Conservation (phyloP, 2,888 invertebrate genomes). For the Cataglyphis cursor region DNA sequence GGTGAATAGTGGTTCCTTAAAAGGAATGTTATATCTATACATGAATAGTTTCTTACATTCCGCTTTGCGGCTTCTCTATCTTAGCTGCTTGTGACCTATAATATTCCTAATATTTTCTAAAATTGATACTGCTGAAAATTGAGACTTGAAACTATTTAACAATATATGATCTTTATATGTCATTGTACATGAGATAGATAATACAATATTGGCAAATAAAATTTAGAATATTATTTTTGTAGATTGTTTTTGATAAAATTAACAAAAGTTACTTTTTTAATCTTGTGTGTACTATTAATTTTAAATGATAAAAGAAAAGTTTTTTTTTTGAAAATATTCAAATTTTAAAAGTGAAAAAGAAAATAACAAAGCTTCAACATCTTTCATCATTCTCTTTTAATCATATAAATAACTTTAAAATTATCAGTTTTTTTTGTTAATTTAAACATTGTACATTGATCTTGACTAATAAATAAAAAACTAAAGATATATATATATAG, state of each 20-base stretch:
- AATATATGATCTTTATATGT: not conserved
- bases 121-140: not conserved
- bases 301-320: not conserved
- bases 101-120: not conserved
- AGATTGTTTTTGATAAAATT: not conserved
- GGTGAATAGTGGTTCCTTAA: conserved; percentile 42
- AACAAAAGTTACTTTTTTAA: not conserved
- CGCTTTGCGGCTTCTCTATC: not conserved
- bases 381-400: not conserved
- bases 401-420: not conserved
- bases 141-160: not conserved
- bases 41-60: conserved; percentile 6
- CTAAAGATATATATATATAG: not conserved
- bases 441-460: not conserved
- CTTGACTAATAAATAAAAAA: not conserved
- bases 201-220: not conserved
- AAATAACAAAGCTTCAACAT: not conserved
- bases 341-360: not conserved
- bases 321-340: not conserved
- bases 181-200: not conserved
- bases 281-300: not conserved
- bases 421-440: conserved; percentile 4
- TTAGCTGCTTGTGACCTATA: not conserved
- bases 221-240: not conserved
- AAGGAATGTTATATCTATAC: conserved; percentile 10